Evolutionary conservation across 2,888 invertebrate species (phyloP).

Genomic region (Drosophila kokeensis): DNA sequence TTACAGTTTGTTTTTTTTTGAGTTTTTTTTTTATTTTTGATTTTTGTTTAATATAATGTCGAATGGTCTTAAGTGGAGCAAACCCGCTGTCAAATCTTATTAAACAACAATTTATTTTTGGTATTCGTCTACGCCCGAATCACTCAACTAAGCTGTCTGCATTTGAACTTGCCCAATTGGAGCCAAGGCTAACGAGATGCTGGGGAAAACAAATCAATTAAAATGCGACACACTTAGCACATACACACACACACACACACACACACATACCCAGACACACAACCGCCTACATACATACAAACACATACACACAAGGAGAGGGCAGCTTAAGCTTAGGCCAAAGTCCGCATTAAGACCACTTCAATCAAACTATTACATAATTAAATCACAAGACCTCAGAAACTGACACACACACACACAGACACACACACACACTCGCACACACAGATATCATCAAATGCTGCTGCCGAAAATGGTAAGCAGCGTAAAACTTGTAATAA

Average conservation of each 20-base stretch:
- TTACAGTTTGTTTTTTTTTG: background rate
- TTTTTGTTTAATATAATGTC: background rate
- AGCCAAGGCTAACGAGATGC: slow-evolving; percentile 48
- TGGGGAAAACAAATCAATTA: slow-evolving; percentile 76
- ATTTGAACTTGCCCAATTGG: slow-evolving; percentile 45
- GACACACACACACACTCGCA: slow-evolving; percentile 18
- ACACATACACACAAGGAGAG: slow-evolving; percentile 7
- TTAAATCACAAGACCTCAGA: slow-evolving; percentile 66
- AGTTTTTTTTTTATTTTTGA: too few species aligned
- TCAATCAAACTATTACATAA: slow-evolving; percentile 80
- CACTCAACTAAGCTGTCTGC: slow-evolving; percentile 64
- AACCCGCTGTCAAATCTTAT: slow-evolving; percentile 42
- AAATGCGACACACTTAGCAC: slow-evolving; percentile 49
- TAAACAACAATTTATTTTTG: slow-evolving; percentile 47
- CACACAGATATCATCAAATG: slow-evolving; percentile 19
- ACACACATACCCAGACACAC: slow-evolving; percentile 14
- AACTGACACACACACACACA: slow-evolving; percentile 5
- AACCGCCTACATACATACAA: slow-evolving; percentile 12
- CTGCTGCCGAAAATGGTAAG: slow-evolving; percentile 40
- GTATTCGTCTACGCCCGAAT: slow-evolving; percentile 52
- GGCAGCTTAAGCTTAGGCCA: slow-evolving; percentile 58
- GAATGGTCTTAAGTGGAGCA: slow-evolving; percentile 1
- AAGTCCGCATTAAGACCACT: slow-evolving; percentile 71
- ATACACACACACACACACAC: slow-evolving; percentile 30
- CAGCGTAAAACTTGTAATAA: slow-evolving; percentile 70